phyloP scores from a whole-genome alignment of 2,888 invertebrate genomes.

The Nysson spinosus region DNA sequence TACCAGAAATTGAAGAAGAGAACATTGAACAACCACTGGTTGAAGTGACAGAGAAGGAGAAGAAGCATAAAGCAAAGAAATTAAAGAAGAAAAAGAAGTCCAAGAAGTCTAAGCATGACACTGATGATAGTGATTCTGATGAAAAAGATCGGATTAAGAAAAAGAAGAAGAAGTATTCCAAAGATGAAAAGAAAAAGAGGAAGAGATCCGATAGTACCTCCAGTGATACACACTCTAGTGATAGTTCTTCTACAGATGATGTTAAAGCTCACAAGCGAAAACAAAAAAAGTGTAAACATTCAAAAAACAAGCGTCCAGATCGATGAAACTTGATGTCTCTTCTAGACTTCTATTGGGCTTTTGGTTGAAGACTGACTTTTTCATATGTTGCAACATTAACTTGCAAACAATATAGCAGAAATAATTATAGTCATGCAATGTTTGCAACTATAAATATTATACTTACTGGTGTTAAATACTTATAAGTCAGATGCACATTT shows the following conservation, averaged over 20 bases:
- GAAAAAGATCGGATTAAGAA: constrained; percentile 57
- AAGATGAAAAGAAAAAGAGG: constrained; percentile 60
- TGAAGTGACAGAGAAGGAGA: constrained; percentile 51
- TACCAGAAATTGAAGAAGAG: constrained; percentile 70
- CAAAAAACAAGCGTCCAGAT: constrained; percentile 64
- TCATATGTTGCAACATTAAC: too few relatives aligned
- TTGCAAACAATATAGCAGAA: too few relatives aligned
- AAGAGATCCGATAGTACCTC: constrained; percentile 56
- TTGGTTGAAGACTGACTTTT: too few relatives aligned
- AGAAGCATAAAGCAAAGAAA: constrained; percentile 68
- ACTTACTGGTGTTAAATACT: constrained; percentile 91
- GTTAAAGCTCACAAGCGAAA: constrained; percentile 54
- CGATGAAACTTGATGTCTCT: constrained; percentile 36
- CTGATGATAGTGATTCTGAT: constrained; percentile 53
- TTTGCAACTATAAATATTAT: constrained; percentile 8
- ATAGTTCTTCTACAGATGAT: constrained; percentile 49
- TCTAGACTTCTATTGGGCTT: too few relatives aligned
- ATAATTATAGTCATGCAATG: constrained; percentile 12
- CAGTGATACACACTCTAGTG: constrained; percentile 56
- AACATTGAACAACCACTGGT: constrained; percentile 40
- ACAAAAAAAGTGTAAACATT: constrained; percentile 70
- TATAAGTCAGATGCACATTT: constrained; percentile 97
- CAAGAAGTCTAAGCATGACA: constrained; percentile 61
- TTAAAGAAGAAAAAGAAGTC: constrained; percentile 69
- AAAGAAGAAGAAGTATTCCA: constrained; percentile 65